Evolutionary conservation across 2,113 vertebrate genomes (phyloP).

Genomic region (Limanda limanda): DNA sequence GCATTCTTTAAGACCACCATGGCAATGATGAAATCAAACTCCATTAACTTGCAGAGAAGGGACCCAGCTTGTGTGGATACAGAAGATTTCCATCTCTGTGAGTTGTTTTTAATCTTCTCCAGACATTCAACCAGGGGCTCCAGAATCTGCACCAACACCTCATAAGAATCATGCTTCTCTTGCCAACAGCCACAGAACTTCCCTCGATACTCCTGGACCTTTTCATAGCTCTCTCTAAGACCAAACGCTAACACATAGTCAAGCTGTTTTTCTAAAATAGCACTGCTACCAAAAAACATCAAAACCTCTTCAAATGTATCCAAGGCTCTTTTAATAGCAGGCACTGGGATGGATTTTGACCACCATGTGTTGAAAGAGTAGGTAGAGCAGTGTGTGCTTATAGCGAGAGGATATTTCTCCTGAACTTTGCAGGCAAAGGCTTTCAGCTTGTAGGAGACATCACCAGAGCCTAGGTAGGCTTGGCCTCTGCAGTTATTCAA

Average conservation of each 20-base stretch:
- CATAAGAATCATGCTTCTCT: conserved; percentile 91
- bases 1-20: conserved; percentile 92
- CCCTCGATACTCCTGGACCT: conserved; percentile 88
- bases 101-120: conserved; percentile 87
- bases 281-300: conserved; percentile 87
- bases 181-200: conserved; percentile 89
- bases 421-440: conserved; percentile 92
- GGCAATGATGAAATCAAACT: conserved; percentile 94
- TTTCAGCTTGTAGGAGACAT: conserved; percentile 93
- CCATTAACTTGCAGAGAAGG: conserved; percentile 86
- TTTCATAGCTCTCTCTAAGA: conserved; percentile 88
- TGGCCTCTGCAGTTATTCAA: conserved; percentile 95
- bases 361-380: conserved; percentile 96
- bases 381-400: conserved; percentile 91
- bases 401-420: conserved; percentile 92
- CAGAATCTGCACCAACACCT: conserved; percentile 91
- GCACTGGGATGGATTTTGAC: conserved; percentile 91
- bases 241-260: conserved; percentile 88
- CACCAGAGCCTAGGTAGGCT: conserved; percentile 91
- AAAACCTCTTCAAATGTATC: conserved; percentile 90
- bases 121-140: conserved; percentile 90
- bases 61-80: conserved; percentile 83
- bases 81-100: conserved; percentile 84
- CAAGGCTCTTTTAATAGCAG: conserved; percentile 86
- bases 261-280: conserved; percentile 86